Base-by-base conservation (phyloP, 2,888 invertebrate genomes). In the Machimus rusticus region DNA sequence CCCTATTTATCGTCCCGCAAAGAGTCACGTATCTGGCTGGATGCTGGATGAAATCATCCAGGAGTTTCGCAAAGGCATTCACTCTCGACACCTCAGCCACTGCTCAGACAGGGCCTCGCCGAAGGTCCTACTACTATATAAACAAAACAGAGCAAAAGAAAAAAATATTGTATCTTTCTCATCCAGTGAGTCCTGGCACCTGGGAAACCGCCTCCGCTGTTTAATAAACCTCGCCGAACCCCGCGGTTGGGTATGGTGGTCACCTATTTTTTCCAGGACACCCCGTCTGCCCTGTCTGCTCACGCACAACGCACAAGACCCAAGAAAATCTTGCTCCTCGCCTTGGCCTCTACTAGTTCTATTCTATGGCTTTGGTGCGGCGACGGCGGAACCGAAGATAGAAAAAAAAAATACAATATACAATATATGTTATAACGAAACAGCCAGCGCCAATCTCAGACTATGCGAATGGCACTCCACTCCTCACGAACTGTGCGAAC, bases 1-100 rank as follows among this genome's bases (percentile, higher is more conserved):
- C 74, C 28, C 81, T 82, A 34, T 82, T 46, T 57, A 55, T 82
- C 37, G 23, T 66, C 43, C 82, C 66, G 37, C 9, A 28, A 8
- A 57, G 82, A 82, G 82, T 82, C 82, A 82, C 82, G 82, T 82
- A 57, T 82, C 82, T 23, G 31, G 43, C 39, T 28, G 37, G 66
- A 46, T 46, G 43, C 9, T 57, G 19, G n/a, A 57, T 66, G 23
- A 39, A 55, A 46, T 81, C 34, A 23, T 31, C 28, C 51, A 28
- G 81, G 19, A 81, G 14, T 51, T 16, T 28, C 6, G 46, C 51
- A 79, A 79, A 28, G 51, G 12, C 16, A 76, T 76, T 76, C 76
- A 76, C 76, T 76, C 76, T 6, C 76, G 76, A 76, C 76, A 76
- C 31, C 31, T 31, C 34, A 31, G 34, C 31, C 76, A 37, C 76